A percentile compares a stretch with the other conserved stretches of the same genome.
These are phyloP conservation scores for Cybosia mesomella DNA, from an alignment of 2,888 invertebrate genomes.

Conservation along the genomic window DNA sequence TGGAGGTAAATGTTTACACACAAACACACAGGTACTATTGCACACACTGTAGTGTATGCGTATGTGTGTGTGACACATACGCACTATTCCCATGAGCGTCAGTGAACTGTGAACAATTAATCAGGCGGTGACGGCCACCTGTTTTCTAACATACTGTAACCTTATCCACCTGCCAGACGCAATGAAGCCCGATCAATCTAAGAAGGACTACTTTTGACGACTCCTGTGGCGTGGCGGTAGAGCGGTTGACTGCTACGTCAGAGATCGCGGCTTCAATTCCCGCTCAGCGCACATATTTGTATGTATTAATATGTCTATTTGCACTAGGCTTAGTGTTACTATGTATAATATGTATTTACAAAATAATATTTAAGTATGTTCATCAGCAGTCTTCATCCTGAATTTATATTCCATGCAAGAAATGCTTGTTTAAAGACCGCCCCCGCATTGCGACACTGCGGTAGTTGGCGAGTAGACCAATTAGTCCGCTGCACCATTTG, in stretches of 20 bases:
- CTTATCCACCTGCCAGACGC: conserved; percentile 13
- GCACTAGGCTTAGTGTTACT: too few species aligned
- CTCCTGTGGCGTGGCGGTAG: neutral
- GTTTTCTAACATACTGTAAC: conserved; percentile 3
- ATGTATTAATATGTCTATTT: neutral
- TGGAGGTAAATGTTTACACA: neutral
- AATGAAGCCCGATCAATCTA: conserved; percentile 6
- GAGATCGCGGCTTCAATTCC: neutral
- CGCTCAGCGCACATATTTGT: neutral
- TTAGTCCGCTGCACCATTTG: too few species aligned
- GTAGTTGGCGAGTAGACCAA: too few species aligned
- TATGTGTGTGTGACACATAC: neutral
- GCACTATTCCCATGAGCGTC: conserved; percentile 11
- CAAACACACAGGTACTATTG: neutral
- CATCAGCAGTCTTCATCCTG: too few species aligned
- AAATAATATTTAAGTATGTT: too few species aligned
- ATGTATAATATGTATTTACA: too few species aligned
- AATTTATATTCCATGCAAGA: too few species aligned
- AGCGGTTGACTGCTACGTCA: neutral
- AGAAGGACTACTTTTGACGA: neutral
- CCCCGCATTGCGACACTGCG: too few species aligned
- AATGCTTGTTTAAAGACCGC: too few species aligned
- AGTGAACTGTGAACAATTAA: conserved; percentile 16
- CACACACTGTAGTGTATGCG: neutral
- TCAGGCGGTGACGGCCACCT: conserved; percentile 10